These are phyloP conservation scores for Trachemys scripta DNA, from an alignment of 2,113 vertebrate genomes.

Conservation along the genomic window DNA sequence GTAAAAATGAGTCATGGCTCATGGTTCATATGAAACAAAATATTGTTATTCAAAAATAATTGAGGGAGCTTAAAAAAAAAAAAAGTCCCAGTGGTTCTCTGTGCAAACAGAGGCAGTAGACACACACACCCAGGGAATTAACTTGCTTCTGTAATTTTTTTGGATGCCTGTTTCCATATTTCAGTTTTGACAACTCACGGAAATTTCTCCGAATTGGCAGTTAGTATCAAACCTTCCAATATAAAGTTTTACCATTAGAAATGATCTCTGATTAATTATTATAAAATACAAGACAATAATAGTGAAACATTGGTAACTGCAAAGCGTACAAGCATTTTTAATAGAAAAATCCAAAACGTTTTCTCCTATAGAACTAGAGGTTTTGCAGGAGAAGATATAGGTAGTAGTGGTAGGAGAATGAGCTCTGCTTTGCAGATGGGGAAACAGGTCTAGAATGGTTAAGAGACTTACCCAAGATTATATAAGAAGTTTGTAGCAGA, in stretches of 20 bases:
- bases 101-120: too few relatives aligned
- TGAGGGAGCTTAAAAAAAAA: too few relatives aligned
- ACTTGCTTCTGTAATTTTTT: too few relatives aligned
- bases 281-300: not conserved
- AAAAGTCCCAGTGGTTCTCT: too few relatives aligned
- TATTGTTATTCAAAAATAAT: not conserved
- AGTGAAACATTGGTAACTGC: fast-evolving
- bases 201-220: not conserved
- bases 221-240: not conserved
- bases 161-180: not conserved
- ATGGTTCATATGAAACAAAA: not conserved
- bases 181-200: not conserved
- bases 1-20: not conserved
- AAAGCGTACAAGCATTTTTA: not conserved
- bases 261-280: not conserved
- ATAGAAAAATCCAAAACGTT: not conserved
- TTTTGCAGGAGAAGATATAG: not conserved
- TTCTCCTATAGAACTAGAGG: not conserved
- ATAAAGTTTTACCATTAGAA: not conserved
- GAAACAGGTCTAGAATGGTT: not conserved
- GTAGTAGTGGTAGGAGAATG: not conserved
- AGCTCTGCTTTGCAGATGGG: not conserved
- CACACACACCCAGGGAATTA: too few relatives aligned
- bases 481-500: not conserved
- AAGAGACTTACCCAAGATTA: not conserved